phyloP scores from a whole-genome alignment of 2,888 invertebrate species.

The Mythimna ferrago region DNA sequence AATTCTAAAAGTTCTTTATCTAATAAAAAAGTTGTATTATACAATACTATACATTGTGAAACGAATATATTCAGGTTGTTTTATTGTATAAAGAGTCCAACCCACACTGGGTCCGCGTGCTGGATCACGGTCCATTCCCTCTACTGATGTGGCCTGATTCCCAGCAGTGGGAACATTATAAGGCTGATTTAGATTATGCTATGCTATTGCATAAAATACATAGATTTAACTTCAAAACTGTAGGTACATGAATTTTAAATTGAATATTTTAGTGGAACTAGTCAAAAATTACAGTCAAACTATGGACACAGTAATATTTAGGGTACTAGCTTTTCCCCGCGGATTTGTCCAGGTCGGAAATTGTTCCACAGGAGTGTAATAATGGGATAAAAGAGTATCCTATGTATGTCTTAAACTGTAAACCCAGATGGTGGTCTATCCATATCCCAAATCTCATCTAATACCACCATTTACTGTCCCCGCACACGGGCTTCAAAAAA shows the following conservation, averaged over 20 bases:
- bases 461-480: background rate
- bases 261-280: background rate
- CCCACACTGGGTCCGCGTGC: no score
- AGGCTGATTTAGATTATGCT: no score
- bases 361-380: background rate
- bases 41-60: background rate
- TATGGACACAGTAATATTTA: background rate
- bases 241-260: background rate
- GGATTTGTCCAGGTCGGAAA: background rate
- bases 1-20: conserved; percentile 6
- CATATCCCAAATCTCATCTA: background rate
- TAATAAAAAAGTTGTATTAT: background rate
- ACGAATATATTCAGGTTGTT: conserved; percentile 11
- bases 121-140: no score
- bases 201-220: background rate
- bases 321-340: background rate
- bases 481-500: no score
- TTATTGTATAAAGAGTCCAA: background rate
- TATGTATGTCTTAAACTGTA: background rate
- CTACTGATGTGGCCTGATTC: no score
- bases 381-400: background rate
- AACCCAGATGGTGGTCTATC: background rate
- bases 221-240: background rate
- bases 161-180: no score
- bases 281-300: background rate